Base-by-base conservation (phyloP, 2,797 vertebrate species). In the Apogon talboti region DNA sequence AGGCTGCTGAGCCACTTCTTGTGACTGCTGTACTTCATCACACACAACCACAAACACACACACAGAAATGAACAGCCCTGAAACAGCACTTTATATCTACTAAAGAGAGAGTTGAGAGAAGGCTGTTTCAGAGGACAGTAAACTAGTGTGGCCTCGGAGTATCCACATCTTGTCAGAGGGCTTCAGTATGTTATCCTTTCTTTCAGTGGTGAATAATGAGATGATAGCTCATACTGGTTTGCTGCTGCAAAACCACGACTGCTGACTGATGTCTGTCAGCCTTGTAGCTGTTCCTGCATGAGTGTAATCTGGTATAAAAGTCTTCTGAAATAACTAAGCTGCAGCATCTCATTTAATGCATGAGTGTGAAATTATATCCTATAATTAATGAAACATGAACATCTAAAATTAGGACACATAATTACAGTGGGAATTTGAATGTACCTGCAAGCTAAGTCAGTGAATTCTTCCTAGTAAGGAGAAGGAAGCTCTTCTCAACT, bases 1-100 rank as follows among this genome's bases (percentile, higher is more conserved):
- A 89, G 87, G 74, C 86, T 85, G 89, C 87, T 92, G 87, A 93
- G 90, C 91, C 86, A 85, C 81, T 86, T 83, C 92, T 90, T 93
- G 90, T 93, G 92, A 93, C 91, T 90, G 85, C 88, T 75, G 64
- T 84, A 91, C 89, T 93, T 90, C 85, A 92, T 91, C 79, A 84
- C 67, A 24, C 76, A 66, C 80, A 66, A 65, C 72, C 82, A 75
- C 81, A 81, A 65, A 85, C 66, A 74, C 82, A 68, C 71, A 71
- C 51, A 59, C 47, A 63, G 69, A 74, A 28, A 59, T 78, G 74
- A 83, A 77, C 81, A 57, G 69, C 51, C 49, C 49, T 79, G 80
- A 83, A 88, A 89, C 70, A 50, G 65, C 81, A 85, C 77, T 82
- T 86, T 82, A 78, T 86, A 84, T 82, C 55, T 66, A 74, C 71